Conservation (phyloP, 2,888 invertebrate species). For the Athetis lepigone region DNA sequence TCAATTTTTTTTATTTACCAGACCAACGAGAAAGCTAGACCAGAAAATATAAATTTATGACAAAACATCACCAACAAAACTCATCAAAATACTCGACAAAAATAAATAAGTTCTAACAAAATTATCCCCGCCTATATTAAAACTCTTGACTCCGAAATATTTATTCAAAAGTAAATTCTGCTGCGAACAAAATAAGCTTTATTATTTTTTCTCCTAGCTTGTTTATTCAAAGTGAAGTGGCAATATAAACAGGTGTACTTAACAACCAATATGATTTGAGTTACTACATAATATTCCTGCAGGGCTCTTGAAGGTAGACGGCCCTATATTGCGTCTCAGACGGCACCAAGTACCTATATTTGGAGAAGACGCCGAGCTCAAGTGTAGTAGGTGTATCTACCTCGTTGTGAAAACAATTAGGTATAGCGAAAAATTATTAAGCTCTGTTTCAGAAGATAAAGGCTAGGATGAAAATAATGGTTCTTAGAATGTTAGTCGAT, state of each 20-base stretch:
- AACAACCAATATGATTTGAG: conserved; percentile 64
- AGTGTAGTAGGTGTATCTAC: neutral
- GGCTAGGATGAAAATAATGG: no score
- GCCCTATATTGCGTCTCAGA: conserved; percentile 31
- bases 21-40: no score
- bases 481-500: no score
- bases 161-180: conserved; percentile 41
- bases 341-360: conserved; percentile 4
- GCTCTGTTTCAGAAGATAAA: no score
- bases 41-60: no score
- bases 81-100: neutral
- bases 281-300: conserved; percentile 49
- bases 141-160: conserved; percentile 20
- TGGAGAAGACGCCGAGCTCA: neutral
- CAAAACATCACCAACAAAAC: neutral
- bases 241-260: conserved; percentile 63
- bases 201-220: conserved; percentile 43
- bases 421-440: no score
- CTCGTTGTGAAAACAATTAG: conserved; percentile 7
- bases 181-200: conserved; percentile 26
- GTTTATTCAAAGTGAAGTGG: conserved; percentile 56
- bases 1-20: no score
- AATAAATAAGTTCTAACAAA: conserved; percentile 1
- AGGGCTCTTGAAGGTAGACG: conserved; percentile 45
- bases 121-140: conserved; percentile 23